Evolutionary conservation across 2,888 invertebrate species (phyloP).

Genomic region (Lissocephala sabroskyi): DNA sequence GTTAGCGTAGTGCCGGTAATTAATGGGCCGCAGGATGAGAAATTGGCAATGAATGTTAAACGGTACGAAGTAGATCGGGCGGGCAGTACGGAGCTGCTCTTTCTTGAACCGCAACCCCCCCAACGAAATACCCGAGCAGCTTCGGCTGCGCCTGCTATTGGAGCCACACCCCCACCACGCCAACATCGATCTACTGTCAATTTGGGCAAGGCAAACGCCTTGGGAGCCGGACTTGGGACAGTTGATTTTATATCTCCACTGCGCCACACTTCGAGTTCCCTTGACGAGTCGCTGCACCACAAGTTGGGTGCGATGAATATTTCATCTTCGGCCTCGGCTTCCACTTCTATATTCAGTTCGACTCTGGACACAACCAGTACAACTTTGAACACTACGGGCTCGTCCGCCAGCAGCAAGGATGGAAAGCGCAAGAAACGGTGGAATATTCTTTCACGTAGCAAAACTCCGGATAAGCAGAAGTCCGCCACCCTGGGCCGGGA

Average conservation of each 20-base stretch:
- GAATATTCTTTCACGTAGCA: constrained; percentile 79
- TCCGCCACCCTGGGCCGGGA: constrained; percentile 82
- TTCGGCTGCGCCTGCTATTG: constrained; percentile 63
- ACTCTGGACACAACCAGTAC: constrained; percentile 48
- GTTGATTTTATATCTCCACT: constrained; percentile 50
- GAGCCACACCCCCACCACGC: constrained; percentile 56
- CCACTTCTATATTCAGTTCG: constrained; percentile 72
- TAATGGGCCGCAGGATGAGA: constrained; percentile 41
- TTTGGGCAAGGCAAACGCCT: constrained; percentile 48
- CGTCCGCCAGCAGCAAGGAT: constrained; percentile 72
- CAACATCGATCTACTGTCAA: constrained; percentile 60
- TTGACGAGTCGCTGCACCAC: constrained; percentile 52
- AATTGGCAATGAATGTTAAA: constrained; percentile 52
- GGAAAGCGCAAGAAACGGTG: constrained; percentile 79
- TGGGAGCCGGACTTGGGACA: constrained; percentile 21
- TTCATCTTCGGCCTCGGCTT: constrained; percentile 53
- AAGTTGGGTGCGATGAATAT: constrained; percentile 68
- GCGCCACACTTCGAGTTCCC: constrained; percentile 21
- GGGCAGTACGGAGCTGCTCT: constrained; percentile 57
- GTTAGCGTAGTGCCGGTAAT: too few species aligned
- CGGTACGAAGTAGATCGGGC: constrained; percentile 59
- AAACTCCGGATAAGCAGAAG: constrained; percentile 76
- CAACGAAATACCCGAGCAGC: constrained; percentile 54
- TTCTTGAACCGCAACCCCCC: constrained; percentile 59
- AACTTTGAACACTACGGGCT: constrained; percentile 48